These are phyloP conservation scores for Henricia sp. DNA, from an alignment of 53 echinoderm and acorn worm genomes.

Conservation along the genomic window DNA sequence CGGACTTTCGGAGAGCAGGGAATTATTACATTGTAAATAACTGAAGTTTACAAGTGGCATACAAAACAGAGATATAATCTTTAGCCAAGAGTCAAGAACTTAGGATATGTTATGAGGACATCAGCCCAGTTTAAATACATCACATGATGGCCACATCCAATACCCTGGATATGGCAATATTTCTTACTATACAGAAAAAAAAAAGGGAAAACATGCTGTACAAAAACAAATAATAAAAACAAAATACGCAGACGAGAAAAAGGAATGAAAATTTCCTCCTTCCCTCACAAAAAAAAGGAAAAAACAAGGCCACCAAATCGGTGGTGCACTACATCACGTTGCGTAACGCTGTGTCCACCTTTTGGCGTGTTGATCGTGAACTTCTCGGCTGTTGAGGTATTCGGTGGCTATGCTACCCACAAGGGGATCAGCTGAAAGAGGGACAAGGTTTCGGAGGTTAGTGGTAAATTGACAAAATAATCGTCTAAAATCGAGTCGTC, in stretches of 20 bases:
- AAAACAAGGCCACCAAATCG: slow-evolving; percentile 31
- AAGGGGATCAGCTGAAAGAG: slow-evolving; percentile 86
- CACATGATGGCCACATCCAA: neutral
- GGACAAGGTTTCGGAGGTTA: neutral
- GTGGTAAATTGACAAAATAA: too few species aligned
- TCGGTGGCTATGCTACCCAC: slow-evolving; percentile 99
- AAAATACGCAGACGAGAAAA: slow-evolving; percentile 3
- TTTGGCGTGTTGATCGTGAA: slow-evolving; percentile 91
- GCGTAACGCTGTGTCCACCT: slow-evolving; percentile 90
- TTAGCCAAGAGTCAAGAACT: too few species aligned
- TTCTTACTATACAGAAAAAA: slow-evolving; percentile 27
- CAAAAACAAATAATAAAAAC: slow-evolving; percentile 33
- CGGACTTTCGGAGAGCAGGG: too few species aligned
- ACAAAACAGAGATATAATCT: too few species aligned
- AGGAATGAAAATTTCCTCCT: neutral
- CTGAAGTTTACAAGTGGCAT: too few species aligned
- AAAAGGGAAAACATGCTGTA: slow-evolving; percentile 29
- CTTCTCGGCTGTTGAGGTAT: slow-evolving; percentile 84
- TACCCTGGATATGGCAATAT: neutral
- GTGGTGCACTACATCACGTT: slow-evolving; percentile 83
- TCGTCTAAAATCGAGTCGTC: too few species aligned
- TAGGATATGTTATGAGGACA: too few species aligned
- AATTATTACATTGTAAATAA: too few species aligned
- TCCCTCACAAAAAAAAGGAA: neutral
- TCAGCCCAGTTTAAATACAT: too few species aligned